Evolutionary conservation across 2,797 vertebrate genomes (phyloP).

Genomic region (Coregonus suidteri): DNA sequence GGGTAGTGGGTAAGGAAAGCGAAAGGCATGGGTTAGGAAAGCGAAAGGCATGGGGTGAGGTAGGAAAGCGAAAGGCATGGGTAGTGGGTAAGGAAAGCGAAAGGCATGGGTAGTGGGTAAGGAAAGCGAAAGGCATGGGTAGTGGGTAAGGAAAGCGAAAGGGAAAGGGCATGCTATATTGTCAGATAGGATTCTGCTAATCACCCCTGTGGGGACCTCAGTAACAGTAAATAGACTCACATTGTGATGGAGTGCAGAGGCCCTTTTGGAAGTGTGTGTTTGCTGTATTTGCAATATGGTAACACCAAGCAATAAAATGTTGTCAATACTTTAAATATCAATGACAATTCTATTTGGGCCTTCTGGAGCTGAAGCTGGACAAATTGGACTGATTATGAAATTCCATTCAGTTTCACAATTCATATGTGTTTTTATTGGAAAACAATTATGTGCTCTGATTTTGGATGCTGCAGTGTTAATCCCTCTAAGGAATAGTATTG

Average conservation of each 20-base stretch:
- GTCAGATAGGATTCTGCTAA: slow-evolving; percentile 7
- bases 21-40: too few relatives aligned
- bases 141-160: too few relatives aligned
- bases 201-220: slow-evolving; percentile 18
- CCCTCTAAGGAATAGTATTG: slow-evolving; percentile 12
- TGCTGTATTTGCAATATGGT: neutral
- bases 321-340: neutral
- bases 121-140: too few relatives aligned
- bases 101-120: too few relatives aligned
- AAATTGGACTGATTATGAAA: slow-evolving; percentile 3
- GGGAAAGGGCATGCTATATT: too few relatives aligned
- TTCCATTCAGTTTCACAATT: neutral
- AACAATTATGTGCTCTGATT: neutral
- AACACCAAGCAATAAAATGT: neutral
- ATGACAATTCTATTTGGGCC: neutral
- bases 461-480: neutral
- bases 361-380: neutral
- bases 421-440: neutral
- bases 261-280: neutral
- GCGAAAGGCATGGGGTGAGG: too few relatives aligned
- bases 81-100: too few relatives aligned
- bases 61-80: too few relatives aligned
- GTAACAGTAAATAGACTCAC: slow-evolving; percentile 7
- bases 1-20: too few relatives aligned
- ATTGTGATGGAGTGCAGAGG: neutral